Evolutionary conservation across 1,140 invertebrate species (phyloP), one percentile per base, ranked within the genome.

Genomic region (Yoshiicerus persimilis): DNA sequence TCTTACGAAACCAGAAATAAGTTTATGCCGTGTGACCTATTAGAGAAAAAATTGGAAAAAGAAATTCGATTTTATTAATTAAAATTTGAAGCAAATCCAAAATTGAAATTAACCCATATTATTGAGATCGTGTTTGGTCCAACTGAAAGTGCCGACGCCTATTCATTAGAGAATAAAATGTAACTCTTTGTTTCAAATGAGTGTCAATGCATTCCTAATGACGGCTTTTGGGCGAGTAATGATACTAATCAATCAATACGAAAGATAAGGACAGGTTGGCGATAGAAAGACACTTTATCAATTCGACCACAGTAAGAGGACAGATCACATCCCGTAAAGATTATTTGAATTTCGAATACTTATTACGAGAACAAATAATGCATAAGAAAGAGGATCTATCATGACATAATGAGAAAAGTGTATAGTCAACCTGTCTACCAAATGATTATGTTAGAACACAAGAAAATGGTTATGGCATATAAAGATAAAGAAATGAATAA

Each of bases 221-320:
- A 80, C 34, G 75, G 75, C 75, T 80, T 80, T 36, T 80, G 75
- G 75, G 75, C 75, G 75, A 34, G 75, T 80, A 80, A 80, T 80
- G 75, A 80, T 80, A 34, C 75, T 80, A 80, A 80, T 80, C 75
- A 80, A 80, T 80, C 75, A 80, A 80, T 80, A 80, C 9, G 30
- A 38, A n/a, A n/a, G 75, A 80, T 80, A 80, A 34, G 75, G 75
- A 80, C 75, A 32, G 32, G 75, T 80, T 80, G 75, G 32, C 75
- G 75, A 80, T 80, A 80, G 75, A 80, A n/a, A 34, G 75, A n/a
- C 32, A 16, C 32, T 80, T 16, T n/a, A 36, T 27, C 66, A 27
- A 27, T 30, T 32, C 66, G 11, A 25, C 16, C 13, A 10, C 9
- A 32, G 10, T 70, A 30, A 70, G 30, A n/a, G 47, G 47, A 47